These are phyloP conservation scores for Lagopus muta DNA, from an alignment of 2,113 vertebrate species.

Conservation along the genomic window DNA sequence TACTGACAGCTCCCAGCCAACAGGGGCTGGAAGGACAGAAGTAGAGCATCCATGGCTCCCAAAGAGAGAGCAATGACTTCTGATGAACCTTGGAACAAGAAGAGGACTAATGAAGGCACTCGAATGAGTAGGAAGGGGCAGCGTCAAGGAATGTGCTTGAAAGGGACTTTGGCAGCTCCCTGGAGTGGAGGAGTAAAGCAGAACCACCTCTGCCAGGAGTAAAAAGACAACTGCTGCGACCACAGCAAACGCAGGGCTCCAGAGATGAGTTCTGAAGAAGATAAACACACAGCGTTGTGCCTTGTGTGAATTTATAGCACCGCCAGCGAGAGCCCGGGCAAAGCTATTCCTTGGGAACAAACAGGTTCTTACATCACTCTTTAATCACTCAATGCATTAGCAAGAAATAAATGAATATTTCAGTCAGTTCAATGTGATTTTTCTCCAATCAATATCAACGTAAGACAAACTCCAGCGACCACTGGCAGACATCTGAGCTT, in stretches of 20 bases:
- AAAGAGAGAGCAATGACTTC: not conserved
- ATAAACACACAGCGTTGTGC: not conserved
- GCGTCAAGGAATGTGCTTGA: accelerated
- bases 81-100: not conserved
- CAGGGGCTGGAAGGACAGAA: accelerated
- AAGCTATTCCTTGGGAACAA: not conserved
- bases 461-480: not conserved
- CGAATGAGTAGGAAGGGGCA: not conserved
- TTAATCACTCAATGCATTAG: accelerated
- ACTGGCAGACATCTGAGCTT: not conserved
- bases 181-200: not conserved
- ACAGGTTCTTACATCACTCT: not conserved
- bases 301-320: not conserved
- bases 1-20: too few species aligned
- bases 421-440: not conserved
- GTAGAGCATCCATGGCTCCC: too few species aligned
- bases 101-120: accelerated
- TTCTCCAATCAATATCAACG: not conserved
- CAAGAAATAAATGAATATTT: not conserved
- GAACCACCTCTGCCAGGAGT: not conserved
- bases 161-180: not conserved
- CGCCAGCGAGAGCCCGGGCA: accelerated
- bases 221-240: not conserved
- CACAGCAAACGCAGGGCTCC: not conserved
- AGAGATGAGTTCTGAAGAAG: not conserved